Conservation (phyloP, 2,888 invertebrate species). For the Nemurella pictetii region DNA sequence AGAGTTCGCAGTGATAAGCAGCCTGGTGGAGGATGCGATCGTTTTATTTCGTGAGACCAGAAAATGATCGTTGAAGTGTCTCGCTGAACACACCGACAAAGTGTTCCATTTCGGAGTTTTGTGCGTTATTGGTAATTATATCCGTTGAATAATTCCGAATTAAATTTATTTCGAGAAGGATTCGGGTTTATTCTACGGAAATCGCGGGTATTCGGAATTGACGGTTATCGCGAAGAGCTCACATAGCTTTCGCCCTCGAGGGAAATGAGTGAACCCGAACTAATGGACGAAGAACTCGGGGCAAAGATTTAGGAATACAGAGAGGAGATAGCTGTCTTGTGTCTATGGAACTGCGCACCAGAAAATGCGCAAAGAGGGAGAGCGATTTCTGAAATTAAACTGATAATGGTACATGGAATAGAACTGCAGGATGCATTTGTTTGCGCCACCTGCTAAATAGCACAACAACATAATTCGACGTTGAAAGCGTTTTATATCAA, state of each 20-base stretch:
- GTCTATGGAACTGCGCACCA: background rate
- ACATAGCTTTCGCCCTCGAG: background rate
- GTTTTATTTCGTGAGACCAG: background rate
- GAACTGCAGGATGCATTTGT: background rate
- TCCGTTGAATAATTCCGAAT: background rate
- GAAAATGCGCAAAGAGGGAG: background rate
- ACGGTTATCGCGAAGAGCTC: background rate
- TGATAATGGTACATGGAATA: background rate
- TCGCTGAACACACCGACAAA: too few relatives aligned
- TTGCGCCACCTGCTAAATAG: background rate
- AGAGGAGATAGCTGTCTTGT: background rate
- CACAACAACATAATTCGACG: background rate
- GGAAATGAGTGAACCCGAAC: slow-evolving; percentile 24
- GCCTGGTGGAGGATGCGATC: background rate
- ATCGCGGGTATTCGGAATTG: background rate
- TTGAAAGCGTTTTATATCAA: background rate
- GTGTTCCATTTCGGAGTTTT: background rate
- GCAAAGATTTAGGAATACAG: slow-evolving; percentile 2
- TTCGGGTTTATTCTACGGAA: background rate
- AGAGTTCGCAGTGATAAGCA: background rate
- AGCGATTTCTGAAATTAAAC: background rate
- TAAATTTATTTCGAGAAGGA: background rate
- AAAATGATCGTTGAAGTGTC: background rate
- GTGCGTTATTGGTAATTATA: background rate
- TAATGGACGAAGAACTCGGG: background rate